Evolutionary conservation across 37 sponge, comb jelly and placozoan genomes (phyloP).

Genomic region (Mnemiopsis leidyi): DNA sequence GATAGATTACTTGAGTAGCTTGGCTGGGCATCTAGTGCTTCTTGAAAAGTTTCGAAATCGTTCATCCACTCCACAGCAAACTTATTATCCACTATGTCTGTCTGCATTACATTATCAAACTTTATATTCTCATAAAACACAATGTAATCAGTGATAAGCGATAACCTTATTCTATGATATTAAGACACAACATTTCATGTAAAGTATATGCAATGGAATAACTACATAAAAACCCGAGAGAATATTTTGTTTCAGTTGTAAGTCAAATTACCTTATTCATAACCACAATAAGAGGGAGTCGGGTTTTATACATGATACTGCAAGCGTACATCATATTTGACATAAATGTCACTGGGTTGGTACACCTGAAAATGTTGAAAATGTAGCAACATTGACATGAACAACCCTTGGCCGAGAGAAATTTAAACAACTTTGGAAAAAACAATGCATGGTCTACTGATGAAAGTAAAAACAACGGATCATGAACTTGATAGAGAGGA

Average conservation of each 20-base stretch:
- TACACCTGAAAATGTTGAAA: conserved; percentile 74
- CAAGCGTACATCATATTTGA: conserved; percentile 99
- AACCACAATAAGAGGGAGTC: conserved; percentile 88
- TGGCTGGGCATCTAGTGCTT: conserved; percentile 74
- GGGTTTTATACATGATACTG: conserved; percentile 91
- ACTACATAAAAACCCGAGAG: no score
- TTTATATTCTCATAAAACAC: no score
- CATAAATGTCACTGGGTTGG: conserved; percentile 94
- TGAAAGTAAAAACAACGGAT: neutral
- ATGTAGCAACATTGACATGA: no score
- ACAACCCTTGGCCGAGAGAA: no score
- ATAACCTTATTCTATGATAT: no score
- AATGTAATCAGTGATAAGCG: neutral
- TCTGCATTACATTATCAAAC: no score
- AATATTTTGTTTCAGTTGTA: no score
- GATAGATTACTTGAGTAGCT: conserved; percentile 78
- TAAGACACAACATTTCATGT: no score
- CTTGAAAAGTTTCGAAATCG: conserved; percentile 90
- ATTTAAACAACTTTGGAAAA: no score
- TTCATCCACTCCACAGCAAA: conserved; percentile 97
- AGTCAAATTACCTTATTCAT: conserved; percentile 92
- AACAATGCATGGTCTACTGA: no score
- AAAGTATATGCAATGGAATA: no score
- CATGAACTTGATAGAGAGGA: neutral
- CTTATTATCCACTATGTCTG: conserved; percentile 83